phyloP scores from a whole-genome alignment of 2,888 invertebrate species.

The Eristalis intricaria region DNA sequence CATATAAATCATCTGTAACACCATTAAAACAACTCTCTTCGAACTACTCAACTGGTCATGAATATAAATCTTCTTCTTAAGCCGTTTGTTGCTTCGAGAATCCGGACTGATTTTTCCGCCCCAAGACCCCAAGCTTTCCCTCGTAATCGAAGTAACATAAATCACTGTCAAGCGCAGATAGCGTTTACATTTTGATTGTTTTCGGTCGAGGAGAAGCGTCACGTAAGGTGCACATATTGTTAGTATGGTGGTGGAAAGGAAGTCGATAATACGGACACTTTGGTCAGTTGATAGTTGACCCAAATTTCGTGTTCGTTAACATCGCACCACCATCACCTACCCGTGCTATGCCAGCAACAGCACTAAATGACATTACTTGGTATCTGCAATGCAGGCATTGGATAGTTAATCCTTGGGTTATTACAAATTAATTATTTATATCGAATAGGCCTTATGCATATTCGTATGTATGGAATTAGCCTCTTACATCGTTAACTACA shows the following conservation, averaged over 20 bases:
- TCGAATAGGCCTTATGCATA: background rate
- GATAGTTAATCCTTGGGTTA: constrained; percentile 54
- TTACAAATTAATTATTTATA: constrained; percentile 58
- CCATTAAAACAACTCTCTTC: constrained; percentile 70
- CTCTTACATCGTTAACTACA: background rate
- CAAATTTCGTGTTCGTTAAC: constrained; percentile 41
- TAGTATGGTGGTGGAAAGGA: constrained; percentile 22
- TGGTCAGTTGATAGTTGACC: constrained; percentile 61
- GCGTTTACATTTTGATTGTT: constrained; percentile 71
- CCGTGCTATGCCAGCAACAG: constrained; percentile 2
- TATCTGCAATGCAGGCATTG: constrained; percentile 48
- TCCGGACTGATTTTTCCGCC: constrained; percentile 64
- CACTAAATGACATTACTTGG: constrained; percentile 16
- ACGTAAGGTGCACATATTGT: constrained; percentile 45
- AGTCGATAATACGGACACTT: constrained; percentile 53
- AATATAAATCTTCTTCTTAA: constrained; percentile 71
- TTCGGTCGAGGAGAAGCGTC: constrained; percentile 32
- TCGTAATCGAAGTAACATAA: constrained; percentile 70
- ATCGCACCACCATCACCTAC: background rate
- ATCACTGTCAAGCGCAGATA: constrained; percentile 70
- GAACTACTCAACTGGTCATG: constrained; percentile 71
- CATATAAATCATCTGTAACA: constrained; percentile 69
- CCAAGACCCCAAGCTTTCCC: constrained; percentile 58
- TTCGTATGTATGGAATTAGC: background rate
- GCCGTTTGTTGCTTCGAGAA: constrained; percentile 71